Conservation (phyloP, 1,140 invertebrate genomes). For the Trachelipus rathkii region DNA sequence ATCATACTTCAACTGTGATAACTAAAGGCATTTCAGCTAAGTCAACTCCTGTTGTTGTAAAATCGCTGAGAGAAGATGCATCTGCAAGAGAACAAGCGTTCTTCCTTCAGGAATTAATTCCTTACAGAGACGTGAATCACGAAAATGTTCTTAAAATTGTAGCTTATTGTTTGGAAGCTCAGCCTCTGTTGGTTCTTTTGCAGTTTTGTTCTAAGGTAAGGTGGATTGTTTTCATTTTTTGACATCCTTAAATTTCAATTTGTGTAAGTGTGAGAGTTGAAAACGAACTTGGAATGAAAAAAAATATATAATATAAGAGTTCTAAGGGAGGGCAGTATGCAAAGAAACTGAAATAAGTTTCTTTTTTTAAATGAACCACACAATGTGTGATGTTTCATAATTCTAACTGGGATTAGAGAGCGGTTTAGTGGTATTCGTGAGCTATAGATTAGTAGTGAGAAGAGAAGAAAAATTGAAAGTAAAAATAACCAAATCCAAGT, state of each 20-base stretch:
- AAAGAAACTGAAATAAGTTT: too few relatives aligned
- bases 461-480: too few relatives aligned
- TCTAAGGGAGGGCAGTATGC: too few relatives aligned
- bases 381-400: too few relatives aligned
- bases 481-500: too few relatives aligned
- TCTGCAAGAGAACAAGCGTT: conserved; percentile 62
- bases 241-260: conserved; percentile 6
- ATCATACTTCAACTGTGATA: conserved; percentile 48
- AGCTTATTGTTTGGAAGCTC: conserved; percentile 61
- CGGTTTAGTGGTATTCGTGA: too few relatives aligned
- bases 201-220: conserved; percentile 62
- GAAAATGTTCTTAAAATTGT: conserved; percentile 60
- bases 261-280: too few relatives aligned
- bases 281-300: too few relatives aligned
- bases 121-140: conserved; percentile 63
- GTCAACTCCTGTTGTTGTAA: conserved; percentile 57
- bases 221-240: conserved; percentile 36
- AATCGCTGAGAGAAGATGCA: conserved; percentile 68
- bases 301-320: too few relatives aligned
- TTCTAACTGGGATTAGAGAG: too few relatives aligned
- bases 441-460: too few relatives aligned
- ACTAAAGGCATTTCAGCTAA: conserved; percentile 48
- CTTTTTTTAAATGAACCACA: too few relatives aligned
- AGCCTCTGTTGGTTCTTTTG: conserved; percentile 63
- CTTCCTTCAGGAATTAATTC: conserved; percentile 66